Evolutionary conservation across 2,797 vertebrate genomes (phyloP).

Genomic region (Typhlichthys subterraneus): DNA sequence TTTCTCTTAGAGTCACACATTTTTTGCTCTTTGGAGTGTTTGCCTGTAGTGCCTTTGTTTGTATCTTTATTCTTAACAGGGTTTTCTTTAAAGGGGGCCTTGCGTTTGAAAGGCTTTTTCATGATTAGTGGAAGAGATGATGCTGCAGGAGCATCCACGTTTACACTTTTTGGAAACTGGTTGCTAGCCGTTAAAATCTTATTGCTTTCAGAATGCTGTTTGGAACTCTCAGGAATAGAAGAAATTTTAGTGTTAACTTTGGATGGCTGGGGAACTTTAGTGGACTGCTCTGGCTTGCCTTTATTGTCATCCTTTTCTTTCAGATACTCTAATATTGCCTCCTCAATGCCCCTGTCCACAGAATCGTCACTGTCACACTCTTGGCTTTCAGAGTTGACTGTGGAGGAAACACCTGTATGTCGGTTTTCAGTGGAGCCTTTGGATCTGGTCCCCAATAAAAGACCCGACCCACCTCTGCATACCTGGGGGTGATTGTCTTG

Average conservation of each 20-base stretch:
- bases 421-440: slow-evolving; percentile 46
- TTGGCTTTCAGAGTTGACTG: slow-evolving; percentile 60
- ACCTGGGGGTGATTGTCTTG: slow-evolving; percentile 66
- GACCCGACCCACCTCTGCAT: slow-evolving; percentile 53
- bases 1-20: slow-evolving; percentile 43
- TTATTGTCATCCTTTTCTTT: slow-evolving; percentile 82
- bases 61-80: slow-evolving; percentile 46
- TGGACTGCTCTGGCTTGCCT: slow-evolving; percentile 65
- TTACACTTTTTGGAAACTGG: slow-evolving; percentile 60
- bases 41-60: slow-evolving; percentile 39
- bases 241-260: slow-evolving; percentile 64
- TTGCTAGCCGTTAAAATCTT: slow-evolving; percentile 59
- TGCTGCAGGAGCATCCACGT: slow-evolving; percentile 38
- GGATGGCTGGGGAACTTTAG: slow-evolving; percentile 48
- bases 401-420: slow-evolving; percentile 34
- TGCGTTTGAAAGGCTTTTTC: slow-evolving; percentile 70
- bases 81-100: slow-evolving; percentile 55
- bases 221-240: slow-evolving; percentile 52
- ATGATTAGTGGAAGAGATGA: slow-evolving; percentile 46
- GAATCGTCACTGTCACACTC: slow-evolving; percentile 94
- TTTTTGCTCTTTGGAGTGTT: slow-evolving; percentile 41
- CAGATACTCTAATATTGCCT: slow-evolving; percentile 95
- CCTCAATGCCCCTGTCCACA: slow-evolving; percentile 92
- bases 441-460: slow-evolving; percentile 53
- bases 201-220: slow-evolving; percentile 59